Conservation (phyloP, 30 jellyfish, hydroid and myxozoan species). For the Catostylus mosaicus region DNA sequence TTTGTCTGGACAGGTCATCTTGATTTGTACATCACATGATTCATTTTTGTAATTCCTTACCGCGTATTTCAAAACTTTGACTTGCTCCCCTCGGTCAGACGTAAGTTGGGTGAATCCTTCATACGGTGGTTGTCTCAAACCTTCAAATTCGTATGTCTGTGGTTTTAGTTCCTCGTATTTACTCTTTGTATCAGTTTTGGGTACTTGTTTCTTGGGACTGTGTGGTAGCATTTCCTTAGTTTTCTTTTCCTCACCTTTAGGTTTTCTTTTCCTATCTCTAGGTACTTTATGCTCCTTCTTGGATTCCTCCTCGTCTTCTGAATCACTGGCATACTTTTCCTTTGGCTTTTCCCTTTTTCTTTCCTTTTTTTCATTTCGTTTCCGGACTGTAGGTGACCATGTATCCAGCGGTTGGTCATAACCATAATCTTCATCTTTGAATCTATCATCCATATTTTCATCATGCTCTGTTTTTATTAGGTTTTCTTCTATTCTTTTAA, state of each 20-base stretch:
- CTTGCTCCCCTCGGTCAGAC: slow-evolving; percentile 72
- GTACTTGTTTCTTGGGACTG: neutral
- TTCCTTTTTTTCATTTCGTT: neutral
- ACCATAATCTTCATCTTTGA: neutral
- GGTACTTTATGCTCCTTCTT: neutral
- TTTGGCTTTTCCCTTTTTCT: neutral
- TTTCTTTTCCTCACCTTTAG: neutral
- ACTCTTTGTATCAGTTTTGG: neutral
- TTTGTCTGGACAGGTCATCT: slow-evolving; percentile 88
- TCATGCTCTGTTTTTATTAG: neutral
- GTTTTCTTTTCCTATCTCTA: neutral
- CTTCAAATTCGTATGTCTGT: slow-evolving; percentile 30
- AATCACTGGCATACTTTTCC: neutral
- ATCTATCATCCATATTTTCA: neutral
- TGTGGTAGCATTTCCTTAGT: neutral
- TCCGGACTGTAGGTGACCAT: slow-evolving; percentile 59
- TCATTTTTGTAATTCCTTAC: slow-evolving; percentile 64
- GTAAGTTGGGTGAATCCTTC: slow-evolving; percentile 62
- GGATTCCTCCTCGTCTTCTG: slow-evolving; percentile 5
- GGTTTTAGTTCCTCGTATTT: neutral
- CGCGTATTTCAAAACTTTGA: slow-evolving; percentile 43
- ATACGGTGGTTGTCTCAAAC: slow-evolving; percentile 31
- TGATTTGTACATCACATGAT: slow-evolving; percentile 71
- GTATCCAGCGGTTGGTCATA: slow-evolving; percentile 26
- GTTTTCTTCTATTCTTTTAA: neutral